A percentile compares a stretch with the other conserved stretches of the same genome.
These are phyloP conservation scores for Drosophila nr. perissopoda DNA, from an alignment of 2,888 invertebrate genomes.

Conservation along the genomic window DNA sequence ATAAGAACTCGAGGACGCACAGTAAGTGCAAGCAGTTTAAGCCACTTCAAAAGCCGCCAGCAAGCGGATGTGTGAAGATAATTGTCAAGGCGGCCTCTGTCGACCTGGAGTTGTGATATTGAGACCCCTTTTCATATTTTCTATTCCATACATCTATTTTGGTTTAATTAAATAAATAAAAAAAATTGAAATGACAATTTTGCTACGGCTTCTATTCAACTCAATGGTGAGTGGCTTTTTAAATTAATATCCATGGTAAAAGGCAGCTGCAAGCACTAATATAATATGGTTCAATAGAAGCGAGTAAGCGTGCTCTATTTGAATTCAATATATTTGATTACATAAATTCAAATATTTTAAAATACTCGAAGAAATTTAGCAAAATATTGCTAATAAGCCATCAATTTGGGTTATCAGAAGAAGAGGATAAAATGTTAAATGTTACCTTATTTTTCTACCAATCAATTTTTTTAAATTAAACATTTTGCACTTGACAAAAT, in stretches of 20 bases:
- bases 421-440: neutral
- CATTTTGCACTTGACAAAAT: slow-evolving; percentile 41
- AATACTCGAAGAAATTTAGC: neutral
- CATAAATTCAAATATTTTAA: neutral
- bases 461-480: neutral
- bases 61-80: slow-evolving; percentile 64
- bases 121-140: slow-evolving; percentile 44
- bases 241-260: slow-evolving; percentile 27
- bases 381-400: neutral
- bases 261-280: slow-evolving; percentile 17
- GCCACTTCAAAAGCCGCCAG: slow-evolving; percentile 36
- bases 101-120: slow-evolving; percentile 31
- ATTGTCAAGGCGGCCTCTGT: slow-evolving; percentile 63
- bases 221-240: slow-evolving; percentile 34
- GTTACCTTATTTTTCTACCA: neutral
- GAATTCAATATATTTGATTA: neutral
- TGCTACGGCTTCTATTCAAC: slow-evolving; percentile 51
- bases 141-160: slow-evolving; percentile 32
- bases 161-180: slow-evolving; percentile 59
- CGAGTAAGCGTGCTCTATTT: neutral
- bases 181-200: slow-evolving; percentile 44
- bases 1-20: slow-evolving; percentile 14
- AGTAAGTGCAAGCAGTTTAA: slow-evolving; percentile 66
- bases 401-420: neutral
- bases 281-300: neutral